phyloP scores from a whole-genome alignment of 2,888 invertebrate species.

The Orgyia antiqua region DNA sequence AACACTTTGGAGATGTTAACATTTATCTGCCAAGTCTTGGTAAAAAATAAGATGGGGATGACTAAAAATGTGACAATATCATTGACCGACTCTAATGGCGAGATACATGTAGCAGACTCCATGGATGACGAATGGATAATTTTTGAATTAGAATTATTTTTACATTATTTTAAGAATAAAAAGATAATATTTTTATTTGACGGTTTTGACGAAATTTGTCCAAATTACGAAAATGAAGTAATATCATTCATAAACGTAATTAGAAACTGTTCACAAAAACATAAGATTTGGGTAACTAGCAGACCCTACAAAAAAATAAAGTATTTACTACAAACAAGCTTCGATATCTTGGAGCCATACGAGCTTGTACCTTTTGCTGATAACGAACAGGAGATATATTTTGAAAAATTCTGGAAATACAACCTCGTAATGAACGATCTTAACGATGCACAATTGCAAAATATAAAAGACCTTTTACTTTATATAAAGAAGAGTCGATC shows the following conservation, averaged over 20 bases:
- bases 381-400: background rate
- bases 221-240: background rate
- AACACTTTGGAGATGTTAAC: background rate
- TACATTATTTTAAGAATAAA: background rate
- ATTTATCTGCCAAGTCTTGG: slow-evolving; percentile 1
- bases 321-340: background rate
- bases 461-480: background rate
- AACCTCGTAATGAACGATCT: background rate
- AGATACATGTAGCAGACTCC: background rate
- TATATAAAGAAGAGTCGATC: background rate
- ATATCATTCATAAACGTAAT: background rate
- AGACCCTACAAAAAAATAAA: slow-evolving; percentile 1
- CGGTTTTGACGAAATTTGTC: slow-evolving; percentile 3
- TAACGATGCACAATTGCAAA: background rate
- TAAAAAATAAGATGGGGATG: background rate
- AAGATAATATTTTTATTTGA: slow-evolving; percentile 1
- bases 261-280: background rate
- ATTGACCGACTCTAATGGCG: background rate
- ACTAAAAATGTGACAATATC: background rate
- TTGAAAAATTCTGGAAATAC: background rate
- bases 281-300: slow-evolving; percentile 1
- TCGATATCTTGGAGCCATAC: background rate
- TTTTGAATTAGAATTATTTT: slow-evolving; percentile 1
- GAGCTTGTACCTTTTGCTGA: background rate
- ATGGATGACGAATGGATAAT: background rate